Conservation (phyloP, 2,113 vertebrate genomes). For the Osmerus mordax region DNA sequence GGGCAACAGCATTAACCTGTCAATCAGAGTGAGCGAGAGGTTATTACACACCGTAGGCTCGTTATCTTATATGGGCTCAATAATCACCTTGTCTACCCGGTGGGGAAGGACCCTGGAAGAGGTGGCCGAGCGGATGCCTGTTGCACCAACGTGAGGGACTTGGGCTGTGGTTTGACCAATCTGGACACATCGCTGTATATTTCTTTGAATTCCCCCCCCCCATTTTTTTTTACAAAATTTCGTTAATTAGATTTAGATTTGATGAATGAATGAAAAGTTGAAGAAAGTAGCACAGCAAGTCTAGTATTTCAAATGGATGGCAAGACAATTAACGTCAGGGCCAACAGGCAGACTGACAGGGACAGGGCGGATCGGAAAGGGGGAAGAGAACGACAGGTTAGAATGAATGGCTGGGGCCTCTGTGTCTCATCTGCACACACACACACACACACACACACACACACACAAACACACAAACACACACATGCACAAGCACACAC, state of each 20-base stretch:
- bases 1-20: conserved; percentile 20
- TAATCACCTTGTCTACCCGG: conserved; percentile 4
- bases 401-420: background rate
- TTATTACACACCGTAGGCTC: conserved; percentile 8
- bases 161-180: background rate
- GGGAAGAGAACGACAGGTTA: conserved; percentile 1
- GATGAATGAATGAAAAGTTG: too few species aligned
- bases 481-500: background rate
- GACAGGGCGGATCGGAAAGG: background rate
- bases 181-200: too few species aligned
- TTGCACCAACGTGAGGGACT: background rate
- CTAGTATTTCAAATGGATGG: background rate
- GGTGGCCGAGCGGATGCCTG: conserved; percentile 14
- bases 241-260: too few species aligned
- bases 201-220: too few species aligned
- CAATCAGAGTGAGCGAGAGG: conserved; percentile 13
- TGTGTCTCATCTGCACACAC: background rate
- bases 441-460: background rate
- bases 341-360: background rate
- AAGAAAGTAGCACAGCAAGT: too few species aligned
- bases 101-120: conserved; percentile 3
- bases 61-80: conserved; percentile 24
- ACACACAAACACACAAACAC: background rate
- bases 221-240: too few species aligned
- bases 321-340: background rate